A percentile compares a stretch with the other conserved stretches of the same genome.
phyloP scores from a whole-genome alignment of 2,888 invertebrate species.

The Norana najaformis region DNA sequence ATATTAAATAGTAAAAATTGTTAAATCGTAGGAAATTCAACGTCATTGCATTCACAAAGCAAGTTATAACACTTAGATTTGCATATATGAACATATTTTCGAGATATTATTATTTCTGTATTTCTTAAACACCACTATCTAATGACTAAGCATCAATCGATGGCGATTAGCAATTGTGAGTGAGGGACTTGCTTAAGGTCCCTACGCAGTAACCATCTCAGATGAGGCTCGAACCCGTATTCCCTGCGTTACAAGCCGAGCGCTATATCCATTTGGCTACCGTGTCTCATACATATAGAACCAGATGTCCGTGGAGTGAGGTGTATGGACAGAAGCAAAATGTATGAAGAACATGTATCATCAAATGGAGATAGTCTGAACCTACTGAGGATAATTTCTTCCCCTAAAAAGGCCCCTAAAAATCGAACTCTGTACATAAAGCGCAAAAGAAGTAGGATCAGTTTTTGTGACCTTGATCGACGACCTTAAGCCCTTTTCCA shows the following conservation, averaged over 20 bases:
- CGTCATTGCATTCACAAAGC: neutral
- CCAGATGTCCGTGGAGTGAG: neutral
- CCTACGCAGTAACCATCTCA: too few species aligned
- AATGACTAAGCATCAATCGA: too few species aligned
- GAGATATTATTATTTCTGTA: too few species aligned
- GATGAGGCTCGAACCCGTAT: too few species aligned
- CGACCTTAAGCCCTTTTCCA: neutral
- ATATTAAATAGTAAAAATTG: neutral
- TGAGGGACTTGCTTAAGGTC: too few species aligned
- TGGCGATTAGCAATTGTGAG: too few species aligned
- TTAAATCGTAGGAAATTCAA: neutral
- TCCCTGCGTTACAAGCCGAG: too few species aligned
- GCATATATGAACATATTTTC: too few species aligned
- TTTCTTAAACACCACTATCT: too few species aligned
- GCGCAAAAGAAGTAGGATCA: neutral
- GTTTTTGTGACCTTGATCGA: neutral
- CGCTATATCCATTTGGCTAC: too few species aligned
- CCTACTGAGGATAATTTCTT: neutral
- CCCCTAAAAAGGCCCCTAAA: neutral
- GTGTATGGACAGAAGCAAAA: neutral
- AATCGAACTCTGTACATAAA: neutral
- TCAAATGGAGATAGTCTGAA: neutral
- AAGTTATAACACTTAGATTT: neutral
- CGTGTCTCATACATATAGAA: neutral
- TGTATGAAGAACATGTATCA: neutral